Evolutionary conservation across 2,113 vertebrate species (phyloP), one percentile per base, ranked within the genome.

Genomic region (Bufo bufo): DNA sequence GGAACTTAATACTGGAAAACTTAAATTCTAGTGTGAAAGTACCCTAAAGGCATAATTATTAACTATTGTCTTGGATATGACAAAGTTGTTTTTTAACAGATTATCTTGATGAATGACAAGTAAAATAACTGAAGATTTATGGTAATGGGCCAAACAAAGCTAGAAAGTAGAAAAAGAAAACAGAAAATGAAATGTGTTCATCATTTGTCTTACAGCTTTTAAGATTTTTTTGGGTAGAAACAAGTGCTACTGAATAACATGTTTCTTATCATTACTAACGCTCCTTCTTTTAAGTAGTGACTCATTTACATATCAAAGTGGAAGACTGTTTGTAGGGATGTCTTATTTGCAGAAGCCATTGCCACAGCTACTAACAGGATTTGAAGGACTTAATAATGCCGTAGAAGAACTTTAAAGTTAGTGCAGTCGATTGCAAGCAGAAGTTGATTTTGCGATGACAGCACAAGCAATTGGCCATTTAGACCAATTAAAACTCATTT

Each of bases 301-400:
- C 77, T 49, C 52, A 89, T 89, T 89, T 89, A 74, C 87, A 89
- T 89, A 69, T 89, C 87, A 89, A 89, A 89, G 82, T 71, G 59
- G 82, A 84, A 77, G 54, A 54, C 61, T 84, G 33, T 84, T 88
- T 78, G 84, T 83, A 88, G 16, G 59, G 75, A 84, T 56, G 87
- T 69, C 50, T 84, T 89, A 54, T 84, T 77, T 78, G 81, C 56
- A 84, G 82, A 77, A 84, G 72, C 74, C 54, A 84, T 69, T 89
- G 87, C 59, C 54, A 56, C 49, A 43, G 45, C 49, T 12, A 66
- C 80, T 88, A 88, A 84, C 47, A 89, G 61, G 81, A 78, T 89
- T 89, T 74, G 72, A 84, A 45, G 56, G 63, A 56, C 85, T 80
- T 84, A 87, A 83, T 84, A 69, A 83, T 61, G 58, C 58, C 19